A percentile compares a stretch with the other conserved stretches of the same genome.
These are phyloP conservation scores for Muscina levida DNA, from an alignment of 2,888 invertebrate species.

Conservation along the genomic window DNA sequence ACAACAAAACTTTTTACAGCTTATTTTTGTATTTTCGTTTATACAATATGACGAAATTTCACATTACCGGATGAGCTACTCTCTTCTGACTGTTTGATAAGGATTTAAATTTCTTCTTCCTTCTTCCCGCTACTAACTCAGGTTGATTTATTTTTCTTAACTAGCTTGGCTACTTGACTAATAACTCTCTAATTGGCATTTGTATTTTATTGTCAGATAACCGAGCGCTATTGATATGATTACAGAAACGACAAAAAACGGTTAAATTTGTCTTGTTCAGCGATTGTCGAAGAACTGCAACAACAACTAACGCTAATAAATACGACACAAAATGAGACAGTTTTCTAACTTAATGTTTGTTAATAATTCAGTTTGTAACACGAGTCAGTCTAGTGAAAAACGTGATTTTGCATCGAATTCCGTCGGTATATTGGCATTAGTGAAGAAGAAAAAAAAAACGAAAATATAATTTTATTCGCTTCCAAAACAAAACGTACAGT, in stretches of 20 bases:
- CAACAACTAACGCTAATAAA: not conserved
- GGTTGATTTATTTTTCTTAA: too few relatives aligned
- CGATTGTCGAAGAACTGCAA: conserved; percentile 35
- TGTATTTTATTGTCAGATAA: conserved; percentile 59
- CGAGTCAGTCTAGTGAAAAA: conserved; percentile 42
- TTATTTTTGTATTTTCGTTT: too few relatives aligned
- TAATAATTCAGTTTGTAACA: conserved; percentile 50
- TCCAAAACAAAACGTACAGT: not conserved
- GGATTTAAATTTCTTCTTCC: conserved; percentile 52
- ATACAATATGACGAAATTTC: conserved; percentile 38
- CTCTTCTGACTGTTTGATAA: not conserved
- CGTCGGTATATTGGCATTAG: not conserved
- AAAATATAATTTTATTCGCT: not conserved
- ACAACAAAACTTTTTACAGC: not conserved
- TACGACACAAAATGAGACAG: conserved; percentile 13
- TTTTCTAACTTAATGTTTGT: conserved; percentile 29
- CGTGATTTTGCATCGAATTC: conserved; percentile 48
- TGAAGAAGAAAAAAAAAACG: conserved; percentile 9
- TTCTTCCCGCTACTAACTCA: too few relatives aligned
- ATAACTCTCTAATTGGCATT: conserved; percentile 61
- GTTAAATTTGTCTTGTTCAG: conserved; percentile 24
- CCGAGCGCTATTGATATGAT: conserved; percentile 59
- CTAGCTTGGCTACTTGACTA: conserved; percentile 41
- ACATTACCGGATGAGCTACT: conserved; percentile 40
- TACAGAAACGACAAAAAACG: conserved; percentile 30